Evolutionary conservation across 2,113 vertebrate genomes (phyloP).

Genomic region (Desmodus rotundus): DNA sequence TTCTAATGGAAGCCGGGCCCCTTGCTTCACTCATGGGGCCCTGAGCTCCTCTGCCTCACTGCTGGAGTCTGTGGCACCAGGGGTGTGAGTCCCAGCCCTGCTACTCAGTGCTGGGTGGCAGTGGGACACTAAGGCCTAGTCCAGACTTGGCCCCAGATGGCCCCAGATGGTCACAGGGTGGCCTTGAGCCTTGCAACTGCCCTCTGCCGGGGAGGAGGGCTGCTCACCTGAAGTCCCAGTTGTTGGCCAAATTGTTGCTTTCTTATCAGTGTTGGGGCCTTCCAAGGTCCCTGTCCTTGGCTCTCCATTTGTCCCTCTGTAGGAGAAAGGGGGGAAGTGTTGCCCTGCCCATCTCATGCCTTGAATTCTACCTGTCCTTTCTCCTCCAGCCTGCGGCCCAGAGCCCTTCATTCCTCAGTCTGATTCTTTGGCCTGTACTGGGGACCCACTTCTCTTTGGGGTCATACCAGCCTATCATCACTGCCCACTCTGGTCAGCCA

Average conservation of each 20-base stretch:
- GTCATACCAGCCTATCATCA: not conserved
- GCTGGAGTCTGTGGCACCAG: not conserved
- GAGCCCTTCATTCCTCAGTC: not conserved
- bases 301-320: not conserved
- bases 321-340: not conserved
- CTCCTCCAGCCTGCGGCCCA: not conserved
- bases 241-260: constrained; percentile 65
- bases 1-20: constrained; percentile 79
- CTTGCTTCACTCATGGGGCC: not conserved
- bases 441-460: not conserved
- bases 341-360: not conserved
- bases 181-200: not conserved
- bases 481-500: constrained; percentile 28
- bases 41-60: not conserved
- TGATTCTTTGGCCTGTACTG: not conserved
- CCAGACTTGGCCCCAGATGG: not conserved
- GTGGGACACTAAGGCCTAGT: not conserved
- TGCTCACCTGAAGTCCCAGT: not conserved
- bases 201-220: not conserved
- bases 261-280: constrained; percentile 52
- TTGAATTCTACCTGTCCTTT: not conserved
- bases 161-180: not conserved
- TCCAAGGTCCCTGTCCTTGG: not conserved
- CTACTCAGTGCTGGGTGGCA: not conserved
- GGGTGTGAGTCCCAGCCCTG: not conserved